Conservation (phyloP, 2,888 invertebrate genomes). For the Kryphioiulus occultus region DNA sequence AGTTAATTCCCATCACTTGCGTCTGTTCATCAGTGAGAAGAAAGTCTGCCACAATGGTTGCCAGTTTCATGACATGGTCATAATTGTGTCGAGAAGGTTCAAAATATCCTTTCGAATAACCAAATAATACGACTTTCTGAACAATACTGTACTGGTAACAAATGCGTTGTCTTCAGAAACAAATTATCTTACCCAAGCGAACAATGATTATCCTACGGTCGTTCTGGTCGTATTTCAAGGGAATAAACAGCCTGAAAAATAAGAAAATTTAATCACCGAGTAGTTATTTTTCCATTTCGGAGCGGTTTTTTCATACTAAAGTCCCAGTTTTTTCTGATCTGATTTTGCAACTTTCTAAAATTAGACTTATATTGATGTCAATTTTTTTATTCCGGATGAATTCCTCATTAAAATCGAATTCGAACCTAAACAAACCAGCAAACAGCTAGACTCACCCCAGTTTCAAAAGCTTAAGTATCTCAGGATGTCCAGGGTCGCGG, state of each 20-base stretch:
- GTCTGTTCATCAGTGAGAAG: background rate
- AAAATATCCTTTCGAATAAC: background rate
- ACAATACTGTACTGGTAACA: background rate
- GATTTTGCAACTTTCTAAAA: too few relatives aligned
- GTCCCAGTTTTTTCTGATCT: too few relatives aligned
- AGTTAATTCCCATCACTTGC: background rate
- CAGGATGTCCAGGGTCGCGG: background rate
- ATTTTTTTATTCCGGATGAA: too few relatives aligned
- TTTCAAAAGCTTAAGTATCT: background rate
- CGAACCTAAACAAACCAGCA: background rate
- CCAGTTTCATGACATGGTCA: background rate
- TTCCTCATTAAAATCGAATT: too few relatives aligned
- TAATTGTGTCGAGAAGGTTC: background rate
- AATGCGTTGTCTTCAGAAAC: too few relatives aligned
- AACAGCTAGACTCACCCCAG: background rate
- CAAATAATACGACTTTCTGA: background rate
- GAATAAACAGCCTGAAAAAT: background rate
- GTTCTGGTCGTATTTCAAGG: background rate
- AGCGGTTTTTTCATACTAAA: too few relatives aligned
- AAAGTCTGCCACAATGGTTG: background rate
- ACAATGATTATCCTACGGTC: background rate
- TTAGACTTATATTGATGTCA: too few relatives aligned
- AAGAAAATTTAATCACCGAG: background rate
- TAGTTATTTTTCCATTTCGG: too few relatives aligned
- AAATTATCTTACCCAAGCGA: background rate